Conservation (phyloP, 2,797 vertebrate genomes). For the Pyrocephalus nanus region DNA sequence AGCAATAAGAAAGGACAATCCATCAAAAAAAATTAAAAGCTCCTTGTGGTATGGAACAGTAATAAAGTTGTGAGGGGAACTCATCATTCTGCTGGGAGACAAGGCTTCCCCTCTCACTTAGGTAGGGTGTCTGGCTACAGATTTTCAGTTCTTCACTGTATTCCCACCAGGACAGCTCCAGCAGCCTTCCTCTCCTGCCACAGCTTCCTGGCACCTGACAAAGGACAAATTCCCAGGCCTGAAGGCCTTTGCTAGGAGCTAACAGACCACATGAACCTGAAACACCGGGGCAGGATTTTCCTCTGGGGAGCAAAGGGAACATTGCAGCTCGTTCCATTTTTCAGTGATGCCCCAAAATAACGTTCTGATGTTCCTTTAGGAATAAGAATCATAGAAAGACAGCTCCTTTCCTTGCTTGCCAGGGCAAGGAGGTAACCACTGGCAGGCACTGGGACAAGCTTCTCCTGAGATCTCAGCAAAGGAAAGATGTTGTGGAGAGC, state of each 20-base stretch:
- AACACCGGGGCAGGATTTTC: background rate
- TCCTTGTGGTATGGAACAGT: background rate
- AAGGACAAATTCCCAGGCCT: background rate
- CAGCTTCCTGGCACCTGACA: background rate
- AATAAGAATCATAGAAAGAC: background rate
- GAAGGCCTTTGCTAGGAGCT: background rate
- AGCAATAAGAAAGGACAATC: slow-evolving; percentile 50
- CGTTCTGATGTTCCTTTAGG: background rate
- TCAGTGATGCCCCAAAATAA: background rate
- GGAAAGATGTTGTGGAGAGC: background rate
- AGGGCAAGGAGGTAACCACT: background rate
- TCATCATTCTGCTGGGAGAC: background rate
- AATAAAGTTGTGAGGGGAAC: slow-evolving; percentile 22
- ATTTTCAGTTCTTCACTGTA: background rate
- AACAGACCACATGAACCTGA: background rate
- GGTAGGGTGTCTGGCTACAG: background rate
- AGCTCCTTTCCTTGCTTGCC: background rate
- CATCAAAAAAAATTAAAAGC: slow-evolving; percentile 56
- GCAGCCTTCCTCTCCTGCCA: background rate
- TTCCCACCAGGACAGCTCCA: background rate
- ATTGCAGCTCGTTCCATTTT: background rate
- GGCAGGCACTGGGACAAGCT: background rate
- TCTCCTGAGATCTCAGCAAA: background rate
- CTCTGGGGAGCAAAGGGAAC: background rate
- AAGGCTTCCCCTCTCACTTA: background rate